These are phyloP conservation scores for Pseudococcus jackbeardsleyi DNA, from an alignment of 2,888 invertebrate genomes.

Conservation along the genomic window DNA sequence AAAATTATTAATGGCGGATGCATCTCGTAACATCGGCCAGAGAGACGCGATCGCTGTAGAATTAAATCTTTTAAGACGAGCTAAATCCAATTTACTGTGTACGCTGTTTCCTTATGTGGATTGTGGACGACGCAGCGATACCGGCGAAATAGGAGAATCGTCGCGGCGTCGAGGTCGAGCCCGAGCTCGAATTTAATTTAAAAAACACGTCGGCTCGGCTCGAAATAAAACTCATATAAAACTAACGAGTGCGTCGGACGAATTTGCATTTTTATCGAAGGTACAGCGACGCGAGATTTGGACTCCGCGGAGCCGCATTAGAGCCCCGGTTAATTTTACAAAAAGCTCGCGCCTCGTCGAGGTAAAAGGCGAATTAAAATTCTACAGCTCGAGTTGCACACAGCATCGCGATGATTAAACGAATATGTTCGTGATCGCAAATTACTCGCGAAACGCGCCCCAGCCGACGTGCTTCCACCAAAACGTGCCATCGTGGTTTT, in stretches of 20 bases:
- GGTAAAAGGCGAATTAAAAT: not conserved
- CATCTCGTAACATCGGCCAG: not conserved
- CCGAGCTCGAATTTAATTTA: not conserved
- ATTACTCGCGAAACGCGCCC: not conserved
- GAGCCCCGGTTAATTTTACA: not conserved
- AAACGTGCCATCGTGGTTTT: not conserved
- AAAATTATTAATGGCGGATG: conserved; percentile 13
- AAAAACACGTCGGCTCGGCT: not conserved
- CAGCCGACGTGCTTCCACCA: not conserved
- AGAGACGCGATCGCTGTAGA: not conserved
- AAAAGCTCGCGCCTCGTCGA: not conserved
- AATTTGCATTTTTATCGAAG: conserved; percentile 54
- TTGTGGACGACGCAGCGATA: not conserved
- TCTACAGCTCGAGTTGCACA: not conserved
- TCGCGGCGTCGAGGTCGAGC: not conserved
- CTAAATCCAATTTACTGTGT: conserved; percentile 1
- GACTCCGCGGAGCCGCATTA: not conserved
- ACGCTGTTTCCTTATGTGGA: not conserved
- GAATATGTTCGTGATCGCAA: conserved; percentile 20
- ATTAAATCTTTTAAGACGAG: conserved; percentile 12
- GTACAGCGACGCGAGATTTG: not conserved
- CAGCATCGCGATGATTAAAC: conserved; percentile 37
- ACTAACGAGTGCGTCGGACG: not conserved
- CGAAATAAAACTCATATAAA: conserved; percentile 22
- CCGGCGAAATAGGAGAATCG: too few relatives aligned